Conservation (phyloP, 2,888 invertebrate species). For the Lasioglossum zephyrum region DNA sequence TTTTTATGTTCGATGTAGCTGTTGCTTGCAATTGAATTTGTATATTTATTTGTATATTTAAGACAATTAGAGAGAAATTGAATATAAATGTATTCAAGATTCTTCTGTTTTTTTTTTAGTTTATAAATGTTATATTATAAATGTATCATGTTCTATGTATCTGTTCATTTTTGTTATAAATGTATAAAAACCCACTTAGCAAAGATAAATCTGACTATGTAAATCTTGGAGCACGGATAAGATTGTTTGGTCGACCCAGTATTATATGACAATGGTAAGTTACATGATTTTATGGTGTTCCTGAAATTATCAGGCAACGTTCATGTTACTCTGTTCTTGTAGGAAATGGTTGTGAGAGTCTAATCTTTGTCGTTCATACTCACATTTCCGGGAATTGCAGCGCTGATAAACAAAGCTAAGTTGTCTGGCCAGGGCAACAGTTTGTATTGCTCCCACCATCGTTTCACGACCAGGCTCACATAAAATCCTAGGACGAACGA, state of each 20-base stretch:
- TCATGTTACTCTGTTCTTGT: neutral
- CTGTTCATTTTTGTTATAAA: neutral
- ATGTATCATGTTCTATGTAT: too few relatives aligned
- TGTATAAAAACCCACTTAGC: neutral
- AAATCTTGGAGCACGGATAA: neutral
- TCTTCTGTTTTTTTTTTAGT: too few relatives aligned
- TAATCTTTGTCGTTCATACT: constrained; percentile 84
- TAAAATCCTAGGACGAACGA: constrained; percentile 98
- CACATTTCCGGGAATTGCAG: constrained; percentile 95
- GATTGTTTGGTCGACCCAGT: neutral
- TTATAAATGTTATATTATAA: too few relatives aligned
- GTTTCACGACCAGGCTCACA: constrained; percentile 94
- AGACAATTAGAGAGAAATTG: too few relatives aligned
- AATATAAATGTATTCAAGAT: too few relatives aligned
- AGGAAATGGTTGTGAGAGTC: neutral
- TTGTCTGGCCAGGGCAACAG: constrained; percentile 97
- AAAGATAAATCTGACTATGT: neutral
- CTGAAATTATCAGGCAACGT: neutral
- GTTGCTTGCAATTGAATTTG: too few relatives aligned
- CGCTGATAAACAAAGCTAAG: constrained; percentile 95
- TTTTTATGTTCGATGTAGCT: too few relatives aligned
- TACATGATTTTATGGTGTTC: neutral
- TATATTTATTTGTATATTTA: too few relatives aligned
- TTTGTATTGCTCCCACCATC: constrained; percentile 98
- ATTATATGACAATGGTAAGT: neutral